Conservation (phyloP, 1,140 invertebrate species). For the Euura saliciscinereae region DNA sequence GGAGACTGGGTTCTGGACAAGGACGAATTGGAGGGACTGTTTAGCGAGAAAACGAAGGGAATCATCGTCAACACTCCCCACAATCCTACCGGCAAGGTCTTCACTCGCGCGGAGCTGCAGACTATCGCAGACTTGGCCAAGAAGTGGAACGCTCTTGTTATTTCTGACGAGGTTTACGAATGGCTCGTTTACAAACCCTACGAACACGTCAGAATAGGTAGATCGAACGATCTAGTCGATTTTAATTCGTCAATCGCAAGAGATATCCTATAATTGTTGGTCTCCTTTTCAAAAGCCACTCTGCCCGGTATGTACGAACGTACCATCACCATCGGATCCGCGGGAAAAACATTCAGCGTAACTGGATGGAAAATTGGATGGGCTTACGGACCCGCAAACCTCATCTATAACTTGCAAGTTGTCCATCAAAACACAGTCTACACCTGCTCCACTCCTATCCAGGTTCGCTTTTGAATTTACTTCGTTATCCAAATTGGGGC, state of each 20-base stretch:
- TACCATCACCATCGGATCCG: constrained; percentile 96
- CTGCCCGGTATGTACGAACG: constrained; percentile 97
- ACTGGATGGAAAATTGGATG: constrained; percentile 99
- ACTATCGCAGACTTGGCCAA: constrained; percentile 88
- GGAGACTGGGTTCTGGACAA: constrained; percentile 90
- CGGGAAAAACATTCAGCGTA: constrained; percentile 96
- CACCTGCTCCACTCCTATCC: constrained; percentile 84
- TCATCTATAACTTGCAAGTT: constrained; percentile 82
- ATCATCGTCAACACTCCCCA: constrained; percentile 97
- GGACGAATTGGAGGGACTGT: constrained; percentile 81
- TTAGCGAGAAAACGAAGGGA: constrained; percentile 91
- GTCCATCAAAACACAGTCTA: constrained; percentile 96
- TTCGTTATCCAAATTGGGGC: no score
- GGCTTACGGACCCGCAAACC: constrained; percentile 85
- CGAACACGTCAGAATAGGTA: constrained; percentile 90
- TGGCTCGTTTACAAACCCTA: constrained; percentile 91
- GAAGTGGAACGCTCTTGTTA: constrained; percentile 89
- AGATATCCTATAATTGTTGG: neutral
- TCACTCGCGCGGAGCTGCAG: constrained; percentile 72
- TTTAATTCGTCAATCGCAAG: neutral
- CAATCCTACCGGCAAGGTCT: constrained; percentile 95
- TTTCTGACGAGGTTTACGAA: constrained; percentile 98
- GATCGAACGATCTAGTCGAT: constrained; percentile 27
- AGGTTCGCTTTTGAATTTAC: constrained; percentile 54
- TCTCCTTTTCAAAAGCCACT: constrained; percentile 68